Conservation (phyloP, 2,888 invertebrate genomes). For the Bombylius major region DNA sequence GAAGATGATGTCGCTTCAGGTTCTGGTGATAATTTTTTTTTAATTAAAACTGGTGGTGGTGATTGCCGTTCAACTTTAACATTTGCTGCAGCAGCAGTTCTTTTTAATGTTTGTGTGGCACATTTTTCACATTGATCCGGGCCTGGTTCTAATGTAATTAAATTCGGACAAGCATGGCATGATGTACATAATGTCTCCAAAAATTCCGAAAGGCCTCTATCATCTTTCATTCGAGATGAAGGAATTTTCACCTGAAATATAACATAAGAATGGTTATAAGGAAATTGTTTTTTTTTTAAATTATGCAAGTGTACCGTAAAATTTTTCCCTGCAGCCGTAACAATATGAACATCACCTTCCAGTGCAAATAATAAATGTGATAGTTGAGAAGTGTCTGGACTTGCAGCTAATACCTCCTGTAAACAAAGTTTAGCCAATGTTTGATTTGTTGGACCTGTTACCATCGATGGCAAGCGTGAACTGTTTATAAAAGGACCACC, state of each 20-base stretch:
- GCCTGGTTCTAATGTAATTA: slow-evolving; percentile 33
- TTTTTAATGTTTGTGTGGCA: slow-evolving; percentile 12
- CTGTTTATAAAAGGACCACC: slow-evolving; percentile 42
- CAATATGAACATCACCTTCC: slow-evolving; percentile 36
- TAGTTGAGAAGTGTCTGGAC: slow-evolving; percentile 33
- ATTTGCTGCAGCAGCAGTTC: slow-evolving; percentile 16
- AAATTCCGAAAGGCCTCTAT: slow-evolving; percentile 32
- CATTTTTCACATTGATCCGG: slow-evolving; percentile 37
- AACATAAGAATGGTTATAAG: not conserved
- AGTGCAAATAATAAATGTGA: slow-evolving; percentile 32
- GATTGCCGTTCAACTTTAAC: not conserved
- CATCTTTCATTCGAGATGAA: slow-evolving; percentile 31
- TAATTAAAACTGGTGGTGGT: not conserved
- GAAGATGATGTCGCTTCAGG: slow-evolving; percentile 30
- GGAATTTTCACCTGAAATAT: slow-evolving; percentile 33
- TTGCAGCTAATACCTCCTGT: slow-evolving; percentile 35
- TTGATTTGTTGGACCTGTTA: slow-evolving; percentile 39
- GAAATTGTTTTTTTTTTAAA: not conserved
- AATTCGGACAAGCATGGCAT: slow-evolving; percentile 35
- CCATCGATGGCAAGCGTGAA: slow-evolving; percentile 36
- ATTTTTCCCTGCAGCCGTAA: slow-evolving; percentile 36
- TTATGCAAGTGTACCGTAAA: slow-evolving; percentile 26
- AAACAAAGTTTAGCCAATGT: slow-evolving; percentile 35
- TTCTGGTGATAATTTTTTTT: not conserved
- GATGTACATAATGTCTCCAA: slow-evolving; percentile 34